Evolutionary conservation across 2,888 invertebrate genomes (phyloP).

Genomic region (Thymelicus lineola): DNA sequence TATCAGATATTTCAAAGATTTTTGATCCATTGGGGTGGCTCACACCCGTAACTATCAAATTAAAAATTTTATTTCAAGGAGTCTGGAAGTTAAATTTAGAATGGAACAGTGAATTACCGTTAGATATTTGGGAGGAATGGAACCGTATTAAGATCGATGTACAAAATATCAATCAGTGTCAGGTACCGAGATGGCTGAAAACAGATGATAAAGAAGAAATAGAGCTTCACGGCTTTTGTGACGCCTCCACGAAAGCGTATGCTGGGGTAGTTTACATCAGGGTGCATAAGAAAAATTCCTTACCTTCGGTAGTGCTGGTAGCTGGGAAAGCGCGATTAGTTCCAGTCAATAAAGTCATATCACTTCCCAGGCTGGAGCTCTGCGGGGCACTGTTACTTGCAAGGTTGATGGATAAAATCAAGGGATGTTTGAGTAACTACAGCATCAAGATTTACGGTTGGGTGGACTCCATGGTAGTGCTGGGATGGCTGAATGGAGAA

Average conservation of each 20-base stretch:
- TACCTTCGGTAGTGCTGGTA: neutral
- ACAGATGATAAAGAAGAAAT: neutral
- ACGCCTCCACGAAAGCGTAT: neutral
- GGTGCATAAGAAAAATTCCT: neutral
- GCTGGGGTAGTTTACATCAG: conserved; percentile 1
- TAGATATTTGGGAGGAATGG: no score
- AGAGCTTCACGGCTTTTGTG: neutral
- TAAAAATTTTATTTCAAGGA: no score
- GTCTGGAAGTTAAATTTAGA: no score
- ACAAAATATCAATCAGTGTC: neutral
- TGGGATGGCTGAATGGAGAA: no score
- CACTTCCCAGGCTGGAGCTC: neutral
- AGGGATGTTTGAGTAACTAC: neutral
- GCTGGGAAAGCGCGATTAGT: neutral
- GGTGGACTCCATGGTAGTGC: neutral
- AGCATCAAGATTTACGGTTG: neutral
- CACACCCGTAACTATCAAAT: no score
- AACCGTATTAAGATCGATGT: neutral
- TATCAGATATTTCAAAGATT: no score
- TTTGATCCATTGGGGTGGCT: no score
- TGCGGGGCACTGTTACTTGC: neutral
- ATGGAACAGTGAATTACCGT: no score
- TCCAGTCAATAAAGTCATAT: neutral
- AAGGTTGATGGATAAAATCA: neutral
- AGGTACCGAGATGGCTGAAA: neutral